Percentiles rank a stretch among this genome's conserved stretches.
Conservation (phyloP, 1,140 invertebrate species). For the Chironomus tepperi region DNA sequence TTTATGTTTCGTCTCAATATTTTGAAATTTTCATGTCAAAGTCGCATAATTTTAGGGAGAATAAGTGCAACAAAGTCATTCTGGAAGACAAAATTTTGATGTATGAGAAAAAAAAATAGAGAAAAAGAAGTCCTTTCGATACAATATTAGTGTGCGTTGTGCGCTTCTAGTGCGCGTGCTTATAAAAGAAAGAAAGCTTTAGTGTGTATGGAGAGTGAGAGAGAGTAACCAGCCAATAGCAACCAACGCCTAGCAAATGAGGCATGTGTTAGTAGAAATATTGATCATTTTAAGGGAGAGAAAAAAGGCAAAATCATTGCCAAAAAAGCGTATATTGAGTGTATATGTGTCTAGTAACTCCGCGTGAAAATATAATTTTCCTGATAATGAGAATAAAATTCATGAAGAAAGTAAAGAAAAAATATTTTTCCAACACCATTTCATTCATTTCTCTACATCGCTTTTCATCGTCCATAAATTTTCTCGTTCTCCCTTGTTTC, state of each 20-base stretch:
- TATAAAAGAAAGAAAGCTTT: neutral
- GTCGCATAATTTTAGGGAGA: too few relatives aligned
- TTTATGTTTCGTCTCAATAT: too few relatives aligned
- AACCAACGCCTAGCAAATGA: neutral
- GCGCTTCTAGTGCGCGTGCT: neutral
- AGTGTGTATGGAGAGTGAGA: neutral
- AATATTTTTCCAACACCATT: constrained; percentile 13
- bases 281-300: constrained; percentile 8
- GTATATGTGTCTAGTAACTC: neutral
- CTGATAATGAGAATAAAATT: constrained; percentile 9
- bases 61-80: too few relatives aligned
- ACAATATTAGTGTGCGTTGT: too few relatives aligned
- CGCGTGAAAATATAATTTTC: constrained; percentile 13
- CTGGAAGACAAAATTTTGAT: too few relatives aligned
- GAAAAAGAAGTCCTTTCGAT: neutral
- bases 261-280: neutral
- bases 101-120: neutral
- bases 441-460: neutral
- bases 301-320: neutral
- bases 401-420: neutral
- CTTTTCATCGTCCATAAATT: neutral
- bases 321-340: neutral
- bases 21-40: too few relatives aligned
- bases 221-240: neutral
- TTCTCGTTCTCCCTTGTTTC: neutral